Percentiles rank a stretch among this genome's conserved stretches.
These are phyloP conservation scores for Cheilosia urbana DNA, from an alignment of 2,888 invertebrate species.

Conservation along the genomic window DNA sequence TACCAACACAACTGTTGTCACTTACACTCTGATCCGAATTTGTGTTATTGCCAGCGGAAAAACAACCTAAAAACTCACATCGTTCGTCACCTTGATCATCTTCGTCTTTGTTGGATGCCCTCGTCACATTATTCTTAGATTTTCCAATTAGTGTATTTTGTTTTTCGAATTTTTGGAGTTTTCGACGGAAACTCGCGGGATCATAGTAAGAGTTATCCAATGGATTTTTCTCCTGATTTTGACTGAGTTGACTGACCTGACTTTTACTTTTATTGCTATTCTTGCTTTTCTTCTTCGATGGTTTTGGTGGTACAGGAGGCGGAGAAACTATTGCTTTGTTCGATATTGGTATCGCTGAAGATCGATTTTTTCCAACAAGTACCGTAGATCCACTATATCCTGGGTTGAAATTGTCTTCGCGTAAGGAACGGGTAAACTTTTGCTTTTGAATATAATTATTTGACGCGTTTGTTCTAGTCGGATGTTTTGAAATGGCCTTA, in stretches of 20 bases:
- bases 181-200: slow-evolving; percentile 78
- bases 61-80: slow-evolving; percentile 79
- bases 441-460: slow-evolving; percentile 29
- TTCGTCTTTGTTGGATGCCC: slow-evolving; percentile 38
- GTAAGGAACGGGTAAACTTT: slow-evolving; percentile 17
- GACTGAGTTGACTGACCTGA: slow-evolving; percentile 15
- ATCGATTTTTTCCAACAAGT: slow-evolving; percentile 20
- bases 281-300: slow-evolving; percentile 46
- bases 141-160: slow-evolving; percentile 71
- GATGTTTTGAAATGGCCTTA: slow-evolving; percentile 66
- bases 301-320: slow-evolving; percentile 78
- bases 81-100: slow-evolving; percentile 69
- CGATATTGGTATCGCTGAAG: slow-evolving; percentile 39
- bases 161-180: slow-evolving; percentile 78
- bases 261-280: slow-evolving; percentile 23
- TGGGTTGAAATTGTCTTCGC: slow-evolving; percentile 6
- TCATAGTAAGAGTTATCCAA: slow-evolving; percentile 72
- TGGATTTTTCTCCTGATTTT: slow-evolving; percentile 16
- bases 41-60: slow-evolving; percentile 74
- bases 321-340: slow-evolving; percentile 47
- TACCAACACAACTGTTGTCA: slow-evolving; percentile 66
- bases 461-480: slow-evolving; percentile 23
- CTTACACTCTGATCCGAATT: slow-evolving; percentile 62
- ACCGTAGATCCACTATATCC: not conserved
- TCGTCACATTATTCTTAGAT: slow-evolving; percentile 59